These are phyloP conservation scores for Anguilla obscura DNA, from an alignment of 2,797 vertebrate genomes.

Conservation along the genomic window DNA sequence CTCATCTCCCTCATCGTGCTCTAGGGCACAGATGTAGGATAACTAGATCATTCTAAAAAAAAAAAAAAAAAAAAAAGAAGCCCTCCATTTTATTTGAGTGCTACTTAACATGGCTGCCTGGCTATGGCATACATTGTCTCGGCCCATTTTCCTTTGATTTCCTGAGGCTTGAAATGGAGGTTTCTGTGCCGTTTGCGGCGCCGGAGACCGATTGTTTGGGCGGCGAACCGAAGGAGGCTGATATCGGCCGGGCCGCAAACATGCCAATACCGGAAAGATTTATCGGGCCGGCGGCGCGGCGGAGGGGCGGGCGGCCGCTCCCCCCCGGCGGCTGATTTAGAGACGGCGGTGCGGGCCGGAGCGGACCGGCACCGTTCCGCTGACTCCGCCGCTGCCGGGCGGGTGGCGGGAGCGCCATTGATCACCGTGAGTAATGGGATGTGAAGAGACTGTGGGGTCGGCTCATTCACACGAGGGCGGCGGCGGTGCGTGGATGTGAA, in stretches of 20 bases:
- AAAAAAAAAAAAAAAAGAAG: too few relatives aligned
- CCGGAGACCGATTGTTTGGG: conserved; percentile 55
- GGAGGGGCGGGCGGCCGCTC: background rate
- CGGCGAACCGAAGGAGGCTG: conserved; percentile 61
- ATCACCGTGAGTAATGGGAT: conserved; percentile 25
- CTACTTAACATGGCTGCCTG: background rate
- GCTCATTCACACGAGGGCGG: conserved; percentile 10
- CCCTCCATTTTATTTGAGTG: conserved; percentile 1
- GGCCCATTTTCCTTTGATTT: background rate
- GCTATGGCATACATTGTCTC: background rate
- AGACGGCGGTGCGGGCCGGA: conserved; percentile 31
- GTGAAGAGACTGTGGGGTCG: background rate
- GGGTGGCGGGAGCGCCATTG: background rate
- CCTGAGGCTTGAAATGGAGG: conserved; percentile 32
- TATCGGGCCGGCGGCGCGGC: conserved; percentile 60
- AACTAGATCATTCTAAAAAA: background rate
- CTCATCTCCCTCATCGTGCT: background rate
- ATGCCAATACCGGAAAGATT: conserved; percentile 62
- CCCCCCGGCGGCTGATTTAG: conserved; percentile 8
- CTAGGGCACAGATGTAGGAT: background rate
- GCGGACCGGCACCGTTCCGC: background rate
- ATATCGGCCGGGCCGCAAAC: conserved; percentile 60
- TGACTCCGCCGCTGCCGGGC: conserved; percentile 23
- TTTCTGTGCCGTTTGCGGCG: conserved; percentile 28
- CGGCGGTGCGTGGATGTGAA: background rate